Evolutionary conservation across 2,113 vertebrate species (phyloP), one percentile per base, ranked within the genome.

Genomic region (Tylochromis polylepis): DNA sequence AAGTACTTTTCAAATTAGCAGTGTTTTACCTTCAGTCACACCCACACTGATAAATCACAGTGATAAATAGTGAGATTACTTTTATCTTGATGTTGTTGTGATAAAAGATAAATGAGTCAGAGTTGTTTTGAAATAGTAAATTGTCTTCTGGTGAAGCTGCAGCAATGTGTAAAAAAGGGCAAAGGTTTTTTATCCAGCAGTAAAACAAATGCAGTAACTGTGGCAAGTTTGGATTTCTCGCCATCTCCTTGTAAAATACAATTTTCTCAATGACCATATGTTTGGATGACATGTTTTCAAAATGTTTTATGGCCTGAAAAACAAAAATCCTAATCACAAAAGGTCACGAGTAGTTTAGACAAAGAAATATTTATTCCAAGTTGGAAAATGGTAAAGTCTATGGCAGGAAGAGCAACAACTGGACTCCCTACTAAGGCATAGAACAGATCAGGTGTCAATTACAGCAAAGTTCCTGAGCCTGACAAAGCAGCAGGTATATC

Each of bases 1-100:
- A 18, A 49, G 41, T 27, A 49, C 43, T 49, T 75, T 77, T 77
- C 43, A 77, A 77, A n/a, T 77, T 77, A 77, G 10, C 16, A 77
- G 43, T 75, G 70, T 20, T 43, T 51, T 31, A 51, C 10, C 6
- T 77, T 51, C 70, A 77, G 27, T 8, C 70, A 77, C 16, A 20
- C 27, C 43, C 43, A 51, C 16, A 51, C 24, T 77, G 70, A 51
- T 51, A 75, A 31, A 46, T 51, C 8, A 38, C 60, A 65, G 34
- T 65, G 34, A 65, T 65, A 65, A 65, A 65, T 6, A 65, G 6
- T 38, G 18, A 65, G 43, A 29, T 18, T 75, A 7, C 5, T 75
- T 49, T 75, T 20, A 49, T 49, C 43, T 6, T 49, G 9, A 29
- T 75, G 24, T 27, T 49, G 1, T 75, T 75, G 5, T 49, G 43